A percentile compares a stretch with the other conserved stretches of the same genome.
These are phyloP conservation scores for Cacoxenus indagator DNA, from an alignment of 2,888 invertebrate genomes.

Conservation along the genomic window DNA sequence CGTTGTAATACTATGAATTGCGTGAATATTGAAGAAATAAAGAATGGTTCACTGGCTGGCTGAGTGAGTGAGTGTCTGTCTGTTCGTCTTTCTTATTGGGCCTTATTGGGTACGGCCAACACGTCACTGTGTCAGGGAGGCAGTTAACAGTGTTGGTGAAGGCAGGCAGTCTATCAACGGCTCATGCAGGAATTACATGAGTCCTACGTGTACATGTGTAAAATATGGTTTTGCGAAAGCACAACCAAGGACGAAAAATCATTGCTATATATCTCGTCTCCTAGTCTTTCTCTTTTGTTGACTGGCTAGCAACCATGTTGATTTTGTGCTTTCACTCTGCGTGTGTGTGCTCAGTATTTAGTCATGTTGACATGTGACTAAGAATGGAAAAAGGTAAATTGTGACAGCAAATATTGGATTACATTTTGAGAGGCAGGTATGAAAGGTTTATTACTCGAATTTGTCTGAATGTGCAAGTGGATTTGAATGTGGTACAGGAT, in stretches of 20 bases:
- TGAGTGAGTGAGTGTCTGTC: slow-evolving; percentile 5
- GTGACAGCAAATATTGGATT: no score
- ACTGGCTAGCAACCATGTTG: not conserved
- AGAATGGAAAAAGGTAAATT: not conserved
- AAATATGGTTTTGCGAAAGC: not conserved
- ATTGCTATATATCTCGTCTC: no score
- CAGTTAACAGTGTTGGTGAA: not conserved
- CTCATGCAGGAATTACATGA: not conserved
- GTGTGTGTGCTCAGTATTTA: not conserved
- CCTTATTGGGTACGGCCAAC: not conserved
- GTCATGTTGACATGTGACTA: not conserved
- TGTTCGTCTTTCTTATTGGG: no score
- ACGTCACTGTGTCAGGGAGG: slow-evolving; percentile 1
- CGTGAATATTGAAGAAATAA: not conserved
- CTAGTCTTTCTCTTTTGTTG: not conserved
- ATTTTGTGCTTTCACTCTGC: not conserved
- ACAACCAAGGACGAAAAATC: not conserved
- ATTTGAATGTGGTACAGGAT: no score
- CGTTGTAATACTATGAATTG: no score
- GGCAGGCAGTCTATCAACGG: not conserved
- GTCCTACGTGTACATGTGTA: not conserved
- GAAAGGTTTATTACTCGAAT: no score
- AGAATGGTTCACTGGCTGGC: not conserved
- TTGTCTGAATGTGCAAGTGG: no score
- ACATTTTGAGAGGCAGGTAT: no score